Evolutionary conservation across 2,113 vertebrate genomes (phyloP).

Genomic region (Jacana jacana): DNA sequence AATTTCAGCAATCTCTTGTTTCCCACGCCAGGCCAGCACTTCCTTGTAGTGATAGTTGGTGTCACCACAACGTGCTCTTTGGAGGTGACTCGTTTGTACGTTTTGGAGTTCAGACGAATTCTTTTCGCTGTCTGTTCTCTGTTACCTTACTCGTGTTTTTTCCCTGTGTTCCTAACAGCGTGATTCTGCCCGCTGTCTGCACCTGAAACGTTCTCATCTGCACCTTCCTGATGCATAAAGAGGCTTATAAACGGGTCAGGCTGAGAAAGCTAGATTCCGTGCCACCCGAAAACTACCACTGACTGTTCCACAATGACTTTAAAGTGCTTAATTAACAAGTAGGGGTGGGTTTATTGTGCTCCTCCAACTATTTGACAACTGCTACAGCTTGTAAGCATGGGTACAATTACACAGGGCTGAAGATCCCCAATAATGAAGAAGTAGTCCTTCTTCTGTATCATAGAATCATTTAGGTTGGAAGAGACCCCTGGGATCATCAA

Average conservation of each 20-base stretch:
- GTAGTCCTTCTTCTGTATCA: not conserved
- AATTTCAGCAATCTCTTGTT: constrained; percentile 19
- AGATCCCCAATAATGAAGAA: not conserved
- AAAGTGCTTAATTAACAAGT: not conserved
- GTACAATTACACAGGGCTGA: not conserved
- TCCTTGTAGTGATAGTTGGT: not conserved
- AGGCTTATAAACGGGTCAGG: not conserved
- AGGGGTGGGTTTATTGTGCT: not conserved
- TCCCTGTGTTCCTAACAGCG: not conserved
- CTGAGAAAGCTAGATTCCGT: not conserved
- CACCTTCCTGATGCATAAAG: not conserved
- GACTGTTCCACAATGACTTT: not conserved
- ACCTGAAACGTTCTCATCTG: not conserved
- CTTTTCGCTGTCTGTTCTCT: not conserved
- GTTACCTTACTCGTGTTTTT: not conserved
- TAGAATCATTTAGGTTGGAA: no score
- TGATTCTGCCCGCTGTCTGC: not conserved
- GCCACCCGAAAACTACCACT: not conserved
- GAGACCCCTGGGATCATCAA: no score
- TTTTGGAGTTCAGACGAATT: constrained; percentile 5
- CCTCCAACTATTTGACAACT: not conserved
- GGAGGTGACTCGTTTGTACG: not conserved
- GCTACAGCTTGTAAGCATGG: not conserved
- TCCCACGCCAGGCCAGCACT: constrained; percentile 3
- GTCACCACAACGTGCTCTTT: not conserved